Base-by-base conservation (phyloP, 1,140 invertebrate species). In the Heliconius hermathena region DNA sequence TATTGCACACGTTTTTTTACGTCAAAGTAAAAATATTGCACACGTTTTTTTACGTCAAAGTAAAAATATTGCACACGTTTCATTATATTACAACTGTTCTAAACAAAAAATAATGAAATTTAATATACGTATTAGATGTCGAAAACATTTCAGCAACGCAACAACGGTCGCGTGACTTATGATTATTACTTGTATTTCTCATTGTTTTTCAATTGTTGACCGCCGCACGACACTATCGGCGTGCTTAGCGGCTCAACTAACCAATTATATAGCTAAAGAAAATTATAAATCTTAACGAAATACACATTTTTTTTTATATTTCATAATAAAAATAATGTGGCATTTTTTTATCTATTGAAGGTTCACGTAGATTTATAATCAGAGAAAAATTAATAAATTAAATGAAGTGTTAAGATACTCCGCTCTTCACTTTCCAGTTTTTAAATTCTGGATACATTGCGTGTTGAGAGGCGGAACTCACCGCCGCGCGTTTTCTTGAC, bases 121-220 rank as follows among this genome's bases (percentile, higher is more conserved):
- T 66, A 66, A 9, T 66, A 26, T 29, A 29, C 60, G 22, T 66
- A 66, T 66, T 66, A 26, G 60, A 66, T 66, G 60, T 66, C 22
- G 60, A 66, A 66, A 66, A 26, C 57, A 66, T 66, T 66, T 66
- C 57, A 29, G 22, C n/a, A 4, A 66, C 22, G 8, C 22, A 3
- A 26, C 26, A 33, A 26, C 22, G 1, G 22, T 66, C 22, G 60
- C 60, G 60, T 66, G 60, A 66, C 60, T 29, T 66, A 16, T 66
- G 60, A 66, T 66, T 66, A 66, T 66, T 66, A 66, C 22, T 66
- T 66, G 60, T 66, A 29, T 66, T 66, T 66, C 60, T 29, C 60
- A 29, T 66, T 66, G 60, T 66, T 66, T 29, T 66, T 66, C 60
- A 66, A 66, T 66, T 66, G 60, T 66, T 66, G 60, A 66, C 60